Evolutionary conservation across 2,888 invertebrate species (phyloP).

Genomic region (Drepanosiphum platanoidis): DNA sequence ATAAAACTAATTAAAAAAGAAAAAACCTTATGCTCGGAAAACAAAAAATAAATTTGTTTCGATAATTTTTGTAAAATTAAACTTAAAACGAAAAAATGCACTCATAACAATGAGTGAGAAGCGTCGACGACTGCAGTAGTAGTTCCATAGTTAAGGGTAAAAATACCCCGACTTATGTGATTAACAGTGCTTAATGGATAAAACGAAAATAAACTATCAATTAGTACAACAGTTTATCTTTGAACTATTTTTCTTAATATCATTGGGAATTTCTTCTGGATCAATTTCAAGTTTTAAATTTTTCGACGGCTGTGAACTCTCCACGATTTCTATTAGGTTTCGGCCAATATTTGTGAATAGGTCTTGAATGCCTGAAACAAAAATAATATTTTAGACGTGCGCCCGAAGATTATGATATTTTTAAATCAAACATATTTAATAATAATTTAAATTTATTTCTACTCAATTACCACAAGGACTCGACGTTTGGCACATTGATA

Average conservation of each 20-base stretch:
- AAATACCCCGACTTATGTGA: not conserved
- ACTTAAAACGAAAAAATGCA: not conserved
- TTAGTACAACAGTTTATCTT: constrained; percentile 45
- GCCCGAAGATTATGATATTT: no score
- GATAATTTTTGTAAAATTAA: no score
- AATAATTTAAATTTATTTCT: no score
- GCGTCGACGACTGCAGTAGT: not conserved
- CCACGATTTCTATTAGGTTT: constrained; percentile 50
- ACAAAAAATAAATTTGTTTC: not conserved
- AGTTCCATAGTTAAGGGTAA: no score
- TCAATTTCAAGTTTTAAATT: constrained; percentile 58
- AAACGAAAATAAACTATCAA: constrained; percentile 11
- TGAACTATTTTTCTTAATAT: constrained; percentile 25
- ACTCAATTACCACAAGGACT: no score
- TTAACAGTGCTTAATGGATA: not conserved
- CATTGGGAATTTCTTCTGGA: constrained; percentile 37
- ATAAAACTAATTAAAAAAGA: not conserved
- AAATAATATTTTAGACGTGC: not conserved
- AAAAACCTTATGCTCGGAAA: not conserved
- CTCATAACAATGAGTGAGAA: not conserved
- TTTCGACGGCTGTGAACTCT: constrained; percentile 40
- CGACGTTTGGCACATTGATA: no score
- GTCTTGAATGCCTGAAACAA: constrained; percentile 74
- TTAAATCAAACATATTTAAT: no score
- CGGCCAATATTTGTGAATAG: constrained; percentile 70